phyloP scores from a whole-genome alignment of 2,888 invertebrate genomes.

The Papilio protenor region DNA sequence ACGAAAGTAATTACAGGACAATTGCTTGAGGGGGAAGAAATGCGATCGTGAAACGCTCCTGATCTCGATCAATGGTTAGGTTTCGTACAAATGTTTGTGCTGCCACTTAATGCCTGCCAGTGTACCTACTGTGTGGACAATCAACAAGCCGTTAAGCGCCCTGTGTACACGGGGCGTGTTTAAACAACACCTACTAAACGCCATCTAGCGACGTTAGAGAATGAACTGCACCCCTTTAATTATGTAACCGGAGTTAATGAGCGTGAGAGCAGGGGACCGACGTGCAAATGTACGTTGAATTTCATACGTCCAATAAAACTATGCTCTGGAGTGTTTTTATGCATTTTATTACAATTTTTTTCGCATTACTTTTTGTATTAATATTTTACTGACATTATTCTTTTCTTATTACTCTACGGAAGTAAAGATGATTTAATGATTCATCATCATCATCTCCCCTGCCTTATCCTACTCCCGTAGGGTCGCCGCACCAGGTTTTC shows the following conservation, averaged over 20 bases:
- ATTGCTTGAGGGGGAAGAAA: background rate
- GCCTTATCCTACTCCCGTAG: no score
- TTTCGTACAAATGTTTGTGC: conserved; percentile 33
- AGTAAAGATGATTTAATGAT: background rate
- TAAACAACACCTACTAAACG: conserved; percentile 31
- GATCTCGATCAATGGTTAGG: conserved; percentile 9
- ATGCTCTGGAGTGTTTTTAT: conserved; percentile 4
- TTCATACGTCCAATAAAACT: conserved; percentile 16
- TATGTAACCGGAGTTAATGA: conserved; percentile 22
- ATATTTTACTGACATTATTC: background rate
- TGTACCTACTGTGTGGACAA: conserved; percentile 24
- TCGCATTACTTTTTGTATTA: background rate
- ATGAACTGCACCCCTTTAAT: conserved; percentile 25
- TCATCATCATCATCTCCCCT: no score
- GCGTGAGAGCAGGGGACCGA: conserved; percentile 8
- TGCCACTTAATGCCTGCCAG: conserved; percentile 34
- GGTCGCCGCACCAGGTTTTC: no score
- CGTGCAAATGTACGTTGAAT: conserved; percentile 15
- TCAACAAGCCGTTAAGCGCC: conserved; percentile 33
- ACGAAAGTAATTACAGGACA: background rate
- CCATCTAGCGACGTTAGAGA: conserved; percentile 14
- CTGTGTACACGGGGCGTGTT: conserved; percentile 35
- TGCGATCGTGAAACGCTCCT: background rate
- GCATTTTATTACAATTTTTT: conserved; percentile 1
- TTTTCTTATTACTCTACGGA: no score